These are phyloP conservation scores for Oasisia sp. DNA, from an alignment of 2,888 invertebrate species.

Conservation along the genomic window DNA sequence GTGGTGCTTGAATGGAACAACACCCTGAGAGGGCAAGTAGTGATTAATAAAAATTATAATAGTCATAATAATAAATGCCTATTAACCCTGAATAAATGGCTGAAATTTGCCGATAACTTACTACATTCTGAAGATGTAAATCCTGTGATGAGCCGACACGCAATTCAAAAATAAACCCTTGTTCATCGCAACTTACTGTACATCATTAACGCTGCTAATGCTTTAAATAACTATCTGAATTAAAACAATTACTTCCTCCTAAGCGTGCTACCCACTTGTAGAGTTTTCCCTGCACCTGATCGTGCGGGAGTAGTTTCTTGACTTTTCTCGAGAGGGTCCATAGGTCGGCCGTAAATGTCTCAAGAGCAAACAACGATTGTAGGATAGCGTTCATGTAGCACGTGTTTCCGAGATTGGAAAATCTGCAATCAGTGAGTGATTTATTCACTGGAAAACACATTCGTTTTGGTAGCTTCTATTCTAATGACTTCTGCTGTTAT, in stretches of 20 bases:
- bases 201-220: too few relatives aligned
- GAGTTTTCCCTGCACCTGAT: neutral
- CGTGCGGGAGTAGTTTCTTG: neutral
- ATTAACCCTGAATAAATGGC: too few relatives aligned
- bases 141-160: too few relatives aligned
- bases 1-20: neutral
- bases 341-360: conserved; percentile 53
- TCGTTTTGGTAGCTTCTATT: neutral
- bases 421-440: conserved; percentile 46
- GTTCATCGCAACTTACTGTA: too few relatives aligned
- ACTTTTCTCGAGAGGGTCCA: conserved; percentile 28
- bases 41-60: too few relatives aligned
- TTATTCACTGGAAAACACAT: neutral
- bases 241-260: too few relatives aligned
- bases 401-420: conserved; percentile 62
- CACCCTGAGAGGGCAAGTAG: too few relatives aligned
- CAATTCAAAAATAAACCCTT: too few relatives aligned
- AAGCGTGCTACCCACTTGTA: conserved; percentile 21
- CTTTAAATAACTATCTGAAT: neutral
- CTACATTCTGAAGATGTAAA: too few relatives aligned
- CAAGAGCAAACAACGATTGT: conserved; percentile 57
- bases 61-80: too few relatives aligned
- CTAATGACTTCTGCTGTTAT: too few relatives aligned
- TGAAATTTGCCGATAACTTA: too few relatives aligned
- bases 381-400: conserved; percentile 64